A percentile compares a stretch with the other conserved stretches of the same genome.
phyloP scores from a whole-genome alignment of 2,797 vertebrate species.

The Babyrousa celebensis region DNA sequence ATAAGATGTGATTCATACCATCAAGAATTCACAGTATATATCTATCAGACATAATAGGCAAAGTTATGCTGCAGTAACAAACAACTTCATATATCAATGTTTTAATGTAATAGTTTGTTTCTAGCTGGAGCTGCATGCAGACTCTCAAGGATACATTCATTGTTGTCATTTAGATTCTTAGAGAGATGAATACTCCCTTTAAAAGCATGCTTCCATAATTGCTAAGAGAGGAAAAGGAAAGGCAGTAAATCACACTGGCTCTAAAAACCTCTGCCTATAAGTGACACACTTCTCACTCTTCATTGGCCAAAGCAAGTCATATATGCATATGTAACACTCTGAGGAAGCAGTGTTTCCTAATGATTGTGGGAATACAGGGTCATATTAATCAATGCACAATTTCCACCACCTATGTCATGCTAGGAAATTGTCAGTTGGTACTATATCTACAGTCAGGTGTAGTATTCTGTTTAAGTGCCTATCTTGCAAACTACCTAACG shows the following conservation, averaged over 20 bases:
- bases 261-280: not conserved
- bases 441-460: not conserved
- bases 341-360: not conserved
- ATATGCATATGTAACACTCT: not conserved
- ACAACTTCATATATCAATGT: not conserved
- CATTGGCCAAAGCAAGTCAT: not conserved
- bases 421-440: not conserved
- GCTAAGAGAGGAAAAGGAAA: not conserved
- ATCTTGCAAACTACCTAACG: not conserved
- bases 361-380: not conserved
- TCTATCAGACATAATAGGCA: not conserved
- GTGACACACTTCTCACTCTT: not conserved
- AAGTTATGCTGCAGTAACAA: slow-evolving; percentile 27
- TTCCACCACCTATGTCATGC: not conserved
- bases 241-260: not conserved
- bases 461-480: not conserved
- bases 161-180: slow-evolving; percentile 8
- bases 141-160: not conserved
- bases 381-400: not conserved
- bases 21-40: not conserved
- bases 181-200: not conserved
- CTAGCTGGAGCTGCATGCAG: not conserved
- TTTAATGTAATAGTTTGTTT: not conserved
- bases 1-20: not conserved
- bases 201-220: not conserved